These are phyloP conservation scores for Buathra laborator DNA, from an alignment of 2,888 invertebrate genomes.

Conservation along the genomic window DNA sequence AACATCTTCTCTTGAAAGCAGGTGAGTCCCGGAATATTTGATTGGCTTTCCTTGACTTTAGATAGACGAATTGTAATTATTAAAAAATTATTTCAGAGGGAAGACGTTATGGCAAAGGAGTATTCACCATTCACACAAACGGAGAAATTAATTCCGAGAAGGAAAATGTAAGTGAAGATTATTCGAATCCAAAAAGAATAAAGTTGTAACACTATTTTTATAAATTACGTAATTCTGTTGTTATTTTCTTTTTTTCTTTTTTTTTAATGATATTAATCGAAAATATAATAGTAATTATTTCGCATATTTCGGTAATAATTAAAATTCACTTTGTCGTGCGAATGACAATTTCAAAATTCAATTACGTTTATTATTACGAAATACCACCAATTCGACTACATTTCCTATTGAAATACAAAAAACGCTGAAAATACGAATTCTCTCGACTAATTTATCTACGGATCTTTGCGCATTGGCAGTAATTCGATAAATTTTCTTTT, in stretches of 20 bases:
- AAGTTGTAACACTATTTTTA: conserved; percentile 24
- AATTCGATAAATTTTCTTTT: conserved; percentile 16
- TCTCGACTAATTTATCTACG: conserved; percentile 31
- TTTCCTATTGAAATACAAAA: conserved; percentile 45
- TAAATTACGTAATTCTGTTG: background rate
- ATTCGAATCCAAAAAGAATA: conserved; percentile 39
- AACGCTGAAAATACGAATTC: conserved; percentile 34
- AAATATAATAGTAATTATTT: conserved; percentile 17
- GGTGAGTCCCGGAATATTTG: conserved; percentile 85
- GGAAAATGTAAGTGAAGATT: conserved; percentile 35
- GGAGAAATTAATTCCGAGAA: conserved; percentile 12
- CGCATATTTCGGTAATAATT: background rate
- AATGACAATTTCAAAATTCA: conserved; percentile 14
- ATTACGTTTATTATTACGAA: conserved; percentile 35
- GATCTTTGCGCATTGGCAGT: conserved; percentile 29
- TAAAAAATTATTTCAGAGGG: conserved; percentile 76
- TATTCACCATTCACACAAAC: conserved; percentile 74
- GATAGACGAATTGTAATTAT: conserved; percentile 21
- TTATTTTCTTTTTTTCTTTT: conserved; percentile 19
- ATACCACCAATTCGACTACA: conserved; percentile 38
- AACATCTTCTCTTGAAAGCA: conserved; percentile 88
- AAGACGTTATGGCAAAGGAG: conserved; percentile 79
- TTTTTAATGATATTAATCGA: background rate
- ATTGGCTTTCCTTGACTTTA: conserved; percentile 12
- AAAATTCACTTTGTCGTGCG: background rate